Evolutionary conservation across 2,888 invertebrate species (phyloP).

Genomic region (Nephrotoma guestfalica): DNA sequence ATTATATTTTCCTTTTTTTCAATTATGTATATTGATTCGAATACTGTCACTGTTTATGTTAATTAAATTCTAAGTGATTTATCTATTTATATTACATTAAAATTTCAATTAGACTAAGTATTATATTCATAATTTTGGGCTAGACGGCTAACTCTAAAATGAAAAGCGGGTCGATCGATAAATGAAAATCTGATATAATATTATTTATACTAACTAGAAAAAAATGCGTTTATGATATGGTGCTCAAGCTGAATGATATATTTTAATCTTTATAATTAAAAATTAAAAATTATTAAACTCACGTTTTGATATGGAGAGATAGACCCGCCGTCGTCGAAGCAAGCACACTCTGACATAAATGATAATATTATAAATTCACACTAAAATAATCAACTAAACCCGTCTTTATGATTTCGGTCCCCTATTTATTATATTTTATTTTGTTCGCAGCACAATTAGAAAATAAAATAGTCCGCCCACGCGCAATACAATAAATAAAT

Average conservation of each 20-base stretch:
- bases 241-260: not conserved
- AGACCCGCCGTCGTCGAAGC: not conserved
- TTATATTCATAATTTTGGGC: not conserved
- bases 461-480: not conserved
- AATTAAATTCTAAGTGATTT: not conserved
- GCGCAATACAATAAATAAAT: not conserved
- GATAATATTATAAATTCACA: not conserved
- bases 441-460: not conserved
- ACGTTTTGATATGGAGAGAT: not conserved
- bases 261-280: not conserved
- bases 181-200: not conserved
- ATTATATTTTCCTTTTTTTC: not conserved
- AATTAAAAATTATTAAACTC: not conserved
- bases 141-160: not conserved
- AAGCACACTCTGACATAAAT: not conserved
- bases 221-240: not conserved
- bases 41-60: not conserved
- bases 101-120: not conserved
- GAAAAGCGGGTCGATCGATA: not conserved
- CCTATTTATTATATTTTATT: not conserved
- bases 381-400: not conserved
- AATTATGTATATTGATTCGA: not conserved
- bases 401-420: not conserved
- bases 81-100: not conserved
- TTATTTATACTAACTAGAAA: not conserved